Evolutionary conservation across 1,140 invertebrate genomes (phyloP), one percentile per base, ranked within the genome.

Genomic region (Drosophila seguyi): DNA sequence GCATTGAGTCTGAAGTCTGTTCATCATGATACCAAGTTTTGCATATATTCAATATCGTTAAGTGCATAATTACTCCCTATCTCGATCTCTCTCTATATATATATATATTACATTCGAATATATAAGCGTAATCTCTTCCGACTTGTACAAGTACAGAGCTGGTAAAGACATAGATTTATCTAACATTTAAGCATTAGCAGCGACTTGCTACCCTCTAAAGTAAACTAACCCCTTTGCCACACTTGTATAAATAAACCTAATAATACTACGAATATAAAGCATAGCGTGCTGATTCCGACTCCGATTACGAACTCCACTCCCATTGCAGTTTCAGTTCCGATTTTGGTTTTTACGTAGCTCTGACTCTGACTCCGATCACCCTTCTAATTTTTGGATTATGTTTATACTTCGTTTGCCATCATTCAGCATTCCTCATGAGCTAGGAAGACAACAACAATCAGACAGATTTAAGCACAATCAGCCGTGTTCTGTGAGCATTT

Each of bases 251-350:
- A n/a, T n/a, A n/a, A n/a, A n/a, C n/a, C n/a, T n/a, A n/a, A n/a
- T n/a, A n/a, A n/a, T n/a, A n/a, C n/a, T n/a, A n/a, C n/a, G 14
- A 53, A 53, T 16, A 53, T 10, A 67, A 80, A 75, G 81, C 74
- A 81, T 85, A 85, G 81, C 81, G 81, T 85, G 81, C 81, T 85
- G 83, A 87, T 87, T 88, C 55, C 7, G 39, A 60, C 20, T 60
- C 68, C 45, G 45, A 47, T 65, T 65, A 48, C 50, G 34, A 52
- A 31, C 50, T 31, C 34, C 52, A 63, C 71, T 56, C 42, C 50
- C 71, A n/a, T 75, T 55, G 57, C 57, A 61, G 41, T 44, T 44
- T 16, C 18, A 5, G n/a, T 44, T 44, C 39, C 10, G 48, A 18
- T 75, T 75, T 57, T 55, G 11, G 22, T 62, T 53, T 18, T 22